A percentile compares a stretch with the other conserved stretches of the same genome.
phyloP scores from a whole-genome alignment of 2,888 invertebrate genomes.

The Azorinus chamasolen region DNA sequence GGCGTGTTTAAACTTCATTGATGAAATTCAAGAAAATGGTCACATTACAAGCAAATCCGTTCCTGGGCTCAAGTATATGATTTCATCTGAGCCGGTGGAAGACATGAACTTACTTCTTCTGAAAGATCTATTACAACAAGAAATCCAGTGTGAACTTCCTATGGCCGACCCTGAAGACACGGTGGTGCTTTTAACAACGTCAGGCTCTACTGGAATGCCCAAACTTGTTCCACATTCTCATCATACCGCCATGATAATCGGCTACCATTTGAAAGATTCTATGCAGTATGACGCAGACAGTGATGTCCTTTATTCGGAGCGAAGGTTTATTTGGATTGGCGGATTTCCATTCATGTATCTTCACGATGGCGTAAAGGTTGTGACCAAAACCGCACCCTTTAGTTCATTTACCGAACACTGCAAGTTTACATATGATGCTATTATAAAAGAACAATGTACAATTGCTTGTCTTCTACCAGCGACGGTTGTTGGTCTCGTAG shows the following conservation, averaged over 20 bases:
- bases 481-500: too few relatives aligned
- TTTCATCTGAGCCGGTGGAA: background rate
- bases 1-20: conserved; percentile 35
- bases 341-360: too few relatives aligned
- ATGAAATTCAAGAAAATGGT: conserved; percentile 17
- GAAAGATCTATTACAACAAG: background rate
- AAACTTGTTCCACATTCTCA: conserved; percentile 41
- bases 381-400: conserved; percentile 33
- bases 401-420: too few relatives aligned
- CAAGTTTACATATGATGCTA: conserved; percentile 31
- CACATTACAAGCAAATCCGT: background rate
- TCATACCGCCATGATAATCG: conserved; percentile 12
- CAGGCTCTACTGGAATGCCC: too few relatives aligned
- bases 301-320: too few relatives aligned
- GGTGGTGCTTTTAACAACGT: too few relatives aligned
- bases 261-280: conserved; percentile 22
- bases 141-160: too few relatives aligned
- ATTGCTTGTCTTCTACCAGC: too few relatives aligned
- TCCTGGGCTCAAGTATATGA: conserved; percentile 19
- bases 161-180: too few relatives aligned
- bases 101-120: conserved; percentile 3
- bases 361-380: too few relatives aligned
- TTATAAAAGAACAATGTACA: conserved; percentile 38
- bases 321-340: too few relatives aligned
- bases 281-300: conserved; percentile 13